These are phyloP conservation scores for Spatulosminthurus flaviceps DNA, from an alignment of 2,888 invertebrate species.

Conservation along the genomic window DNA sequence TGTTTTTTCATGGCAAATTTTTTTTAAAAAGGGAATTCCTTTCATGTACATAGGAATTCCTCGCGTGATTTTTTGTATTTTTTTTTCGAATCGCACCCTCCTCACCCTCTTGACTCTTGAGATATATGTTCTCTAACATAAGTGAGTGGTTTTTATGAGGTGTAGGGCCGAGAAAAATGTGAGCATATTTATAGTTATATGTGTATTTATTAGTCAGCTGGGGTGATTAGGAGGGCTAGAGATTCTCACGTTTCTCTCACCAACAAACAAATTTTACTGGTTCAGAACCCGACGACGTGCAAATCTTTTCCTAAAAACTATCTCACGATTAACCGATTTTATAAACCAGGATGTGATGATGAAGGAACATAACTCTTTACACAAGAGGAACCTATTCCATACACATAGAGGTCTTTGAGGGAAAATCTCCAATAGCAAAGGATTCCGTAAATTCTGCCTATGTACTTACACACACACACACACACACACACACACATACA, in stretches of 20 bases:
- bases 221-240: constrained; percentile 31
- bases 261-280: constrained; percentile 25
- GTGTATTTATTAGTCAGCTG: constrained; percentile 12
- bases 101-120: constrained; percentile 6
- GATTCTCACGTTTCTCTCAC: constrained; percentile 40
- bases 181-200: background rate
- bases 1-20: too few relatives aligned
- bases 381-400: background rate
- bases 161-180: background rate
- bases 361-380: constrained; percentile 14
- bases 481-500: too few relatives aligned
- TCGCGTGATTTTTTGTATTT: background rate
- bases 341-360: constrained; percentile 38
- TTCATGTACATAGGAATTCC: too few relatives aligned
- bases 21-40: too few relatives aligned
- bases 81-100: background rate
- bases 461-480: too few relatives aligned
- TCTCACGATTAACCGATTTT: constrained; percentile 42
- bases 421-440: too few relatives aligned
- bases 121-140: too few relatives aligned
- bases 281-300: constrained; percentile 32
- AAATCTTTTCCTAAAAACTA: constrained; percentile 31
- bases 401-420: too few relatives aligned
- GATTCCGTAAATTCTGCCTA: too few relatives aligned
- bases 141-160: too few relatives aligned